Base-by-base conservation (phyloP, 2,888 invertebrate genomes). In the Eubasilissa splendida region DNA sequence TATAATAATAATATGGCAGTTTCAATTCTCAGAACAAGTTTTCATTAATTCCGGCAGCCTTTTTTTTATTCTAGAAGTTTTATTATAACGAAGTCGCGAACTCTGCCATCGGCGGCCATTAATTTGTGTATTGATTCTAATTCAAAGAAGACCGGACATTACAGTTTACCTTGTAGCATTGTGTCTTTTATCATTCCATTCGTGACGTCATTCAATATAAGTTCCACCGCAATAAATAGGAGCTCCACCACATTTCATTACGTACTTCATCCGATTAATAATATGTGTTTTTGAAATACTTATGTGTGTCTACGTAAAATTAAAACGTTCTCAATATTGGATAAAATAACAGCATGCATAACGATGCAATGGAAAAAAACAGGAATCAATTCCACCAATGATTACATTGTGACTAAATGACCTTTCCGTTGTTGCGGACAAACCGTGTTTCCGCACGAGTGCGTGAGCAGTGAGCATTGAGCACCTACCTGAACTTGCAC, bases 341-440 rank as follows among this genome's bases (percentile, higher is more conserved):
- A 59, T n/a, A 59, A 59, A 59, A 7, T 0, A 59, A 9, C 22
- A 14, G 1, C 22, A n/a, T 14, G 9, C 10, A 59, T 9, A 59
- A 59, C 59, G 0, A 12, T 11, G 59, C 63, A 63, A 31, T 31
- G 63, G 63, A 63, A 63, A 63, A 63, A 33, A 33, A 63, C 63
- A 7, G 63, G 63, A 31, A 33, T 33, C 63, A 10, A 12, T 63
- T 63, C 33, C 63, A 33, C 63, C 42, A 33, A 63, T 63, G 12
- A 42, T 33, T 1, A 33, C 63, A 33, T 31, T 5, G 63, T 33
- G 31, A 5, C 11, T 10, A 33, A 63, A 11, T 33, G 63, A 63
- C 63, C 63, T 63, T 31, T 63, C 10, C 63, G 7, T 63, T 63
- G 63, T 63, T 63, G 11, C 22, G 63, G 42, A 11, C 31, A 33